Base-by-base conservation (phyloP, 2,888 invertebrate species). In the Mythimna loreyi region DNA sequence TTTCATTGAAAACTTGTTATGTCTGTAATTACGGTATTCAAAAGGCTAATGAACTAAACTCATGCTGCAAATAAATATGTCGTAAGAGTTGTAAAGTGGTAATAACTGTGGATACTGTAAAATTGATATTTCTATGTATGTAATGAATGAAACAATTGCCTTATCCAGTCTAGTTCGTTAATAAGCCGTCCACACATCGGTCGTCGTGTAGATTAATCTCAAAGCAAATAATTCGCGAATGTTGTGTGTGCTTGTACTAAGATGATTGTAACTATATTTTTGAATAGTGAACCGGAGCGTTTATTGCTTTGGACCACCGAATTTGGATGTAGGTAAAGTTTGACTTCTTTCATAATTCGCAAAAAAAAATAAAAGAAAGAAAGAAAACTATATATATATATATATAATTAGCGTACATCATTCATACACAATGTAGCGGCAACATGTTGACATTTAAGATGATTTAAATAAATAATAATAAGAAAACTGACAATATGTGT, bases 301-400 rank as follows among this genome's bases (percentile, higher is more conserved):
- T 40, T 45, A 45, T 21, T 70, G 0, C 28, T 59, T 16, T 63
- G 53, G 58, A 55, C 19, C 25, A 4, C 43, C 6, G 28, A 25
- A 30, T 36, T 25, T 25, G n/a, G 58, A 16, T 55, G 62, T 74
- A 28, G 19, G 74, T 76, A 63, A 28, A 16, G 28, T 36, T 47
- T 45, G 50, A 30, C 13, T 40, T 1, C 1, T 16, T 40, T 40
- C n/a, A n/a, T n/a, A n/a, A n/a, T n/a, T n/a, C n/a, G n/a, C n/a
- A n/a, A n/a, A n/a, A n/a, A n/a, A n/a, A n/a, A n/a, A n/a, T n/a
- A n/a, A n/a, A n/a, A n/a, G n/a, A n/a, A n/a, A n/a, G n/a, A n/a
- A n/a, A n/a, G n/a, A n/a, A n/a, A n/a, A n/a, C n/a, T n/a, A n/a
- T n/a, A n/a, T n/a, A n/a, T n/a, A n/a, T n/a, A n/a, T n/a, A n/a